Evolutionary conservation across 2,888 invertebrate species (phyloP).

Genomic region (Enchytraeus crypticus): DNA sequence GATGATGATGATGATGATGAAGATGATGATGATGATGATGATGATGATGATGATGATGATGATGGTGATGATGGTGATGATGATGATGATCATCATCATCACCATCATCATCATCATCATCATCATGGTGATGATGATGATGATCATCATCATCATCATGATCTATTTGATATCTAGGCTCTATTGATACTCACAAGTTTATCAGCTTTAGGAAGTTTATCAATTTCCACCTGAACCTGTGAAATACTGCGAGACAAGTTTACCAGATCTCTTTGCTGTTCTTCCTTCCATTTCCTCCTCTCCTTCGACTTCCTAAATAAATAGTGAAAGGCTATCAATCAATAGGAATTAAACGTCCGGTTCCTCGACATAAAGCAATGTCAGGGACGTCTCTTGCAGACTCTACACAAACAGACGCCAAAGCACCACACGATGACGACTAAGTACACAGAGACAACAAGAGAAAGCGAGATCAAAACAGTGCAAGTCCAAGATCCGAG

Average conservation of each 20-base stretch:
- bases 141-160: neutral
- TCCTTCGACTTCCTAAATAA: neutral
- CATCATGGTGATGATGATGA: neutral
- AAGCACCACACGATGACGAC: too few species aligned
- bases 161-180: neutral
- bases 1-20: neutral
- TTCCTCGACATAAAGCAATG: too few species aligned
- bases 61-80: neutral
- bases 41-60: neutral
- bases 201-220: neutral
- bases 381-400: too few species aligned
- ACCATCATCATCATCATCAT: neutral
- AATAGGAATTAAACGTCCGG: too few species aligned
- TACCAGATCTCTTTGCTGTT: neutral
- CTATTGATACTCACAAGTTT: neutral
- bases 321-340: too few species aligned
- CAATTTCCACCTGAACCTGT: neutral
- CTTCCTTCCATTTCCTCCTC: neutral
- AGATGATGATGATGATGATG: neutral
- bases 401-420: too few species aligned
- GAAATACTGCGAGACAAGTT: neutral
- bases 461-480: too few species aligned
- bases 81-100: neutral
- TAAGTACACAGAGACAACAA: too few species aligned
- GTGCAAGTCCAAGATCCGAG: too few species aligned